Conservation (phyloP, 2,797 vertebrate species). For the Okamejei kenojei region DNA sequence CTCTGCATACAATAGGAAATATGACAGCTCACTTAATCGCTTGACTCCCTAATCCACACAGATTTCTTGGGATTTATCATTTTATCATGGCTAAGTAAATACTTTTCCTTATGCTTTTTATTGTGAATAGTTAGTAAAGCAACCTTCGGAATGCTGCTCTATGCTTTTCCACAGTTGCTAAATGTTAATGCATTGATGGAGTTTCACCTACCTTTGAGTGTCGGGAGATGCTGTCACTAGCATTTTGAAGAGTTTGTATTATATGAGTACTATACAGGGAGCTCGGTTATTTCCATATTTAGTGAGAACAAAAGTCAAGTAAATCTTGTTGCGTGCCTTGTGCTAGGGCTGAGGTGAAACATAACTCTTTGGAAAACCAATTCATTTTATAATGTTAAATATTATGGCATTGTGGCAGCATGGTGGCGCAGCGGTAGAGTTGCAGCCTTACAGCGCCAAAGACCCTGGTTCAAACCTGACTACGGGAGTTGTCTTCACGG, state of each 20-base stretch:
- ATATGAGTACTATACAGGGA: neutral
- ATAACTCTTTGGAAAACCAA: neutral
- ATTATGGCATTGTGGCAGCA: no score
- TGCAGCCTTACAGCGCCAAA: no score
- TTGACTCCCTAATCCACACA: constrained; percentile 86
- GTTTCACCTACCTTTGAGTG: neutral
- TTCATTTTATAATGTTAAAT: no score
- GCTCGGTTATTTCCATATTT: neutral
- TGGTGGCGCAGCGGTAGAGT: no score
- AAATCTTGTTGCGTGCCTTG: neutral
- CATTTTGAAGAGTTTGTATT: neutral
- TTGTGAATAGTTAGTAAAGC: constrained; percentile 35
- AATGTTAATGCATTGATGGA: constrained; percentile 15
- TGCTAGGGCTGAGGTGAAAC: neutral
- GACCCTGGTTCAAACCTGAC: no score
- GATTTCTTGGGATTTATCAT: constrained; percentile 87
- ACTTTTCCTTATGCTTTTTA: constrained; percentile 62
- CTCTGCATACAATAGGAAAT: constrained; percentile 71
- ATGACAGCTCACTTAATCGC: constrained; percentile 76
- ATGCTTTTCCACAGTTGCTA: neutral
- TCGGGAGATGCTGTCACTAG: neutral
- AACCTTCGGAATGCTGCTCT: constrained; percentile 7
- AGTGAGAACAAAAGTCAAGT: neutral
- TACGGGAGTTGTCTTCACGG: no score
- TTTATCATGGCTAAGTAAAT: constrained; percentile 93